Evolutionary conservation across 1,140 invertebrate genomes (phyloP).

Genomic region (Phocides pigmalion): DNA sequence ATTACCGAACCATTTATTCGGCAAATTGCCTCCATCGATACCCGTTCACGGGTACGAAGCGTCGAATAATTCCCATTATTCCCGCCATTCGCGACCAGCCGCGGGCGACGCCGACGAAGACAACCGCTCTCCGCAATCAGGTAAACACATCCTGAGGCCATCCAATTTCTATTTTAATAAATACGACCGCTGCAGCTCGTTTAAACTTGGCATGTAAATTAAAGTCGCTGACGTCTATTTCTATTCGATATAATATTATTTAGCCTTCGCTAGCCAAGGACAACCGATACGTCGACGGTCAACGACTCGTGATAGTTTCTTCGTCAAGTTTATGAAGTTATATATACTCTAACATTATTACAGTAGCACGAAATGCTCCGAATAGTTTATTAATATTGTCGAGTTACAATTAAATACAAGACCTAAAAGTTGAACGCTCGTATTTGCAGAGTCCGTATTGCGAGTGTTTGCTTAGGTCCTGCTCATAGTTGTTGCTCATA

Average conservation of each 20-base stretch:
- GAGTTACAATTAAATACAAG: slow-evolving; percentile 8
- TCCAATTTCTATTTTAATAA: slow-evolving; percentile 33
- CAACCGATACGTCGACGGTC: slow-evolving; percentile 15
- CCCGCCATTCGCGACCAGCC: slow-evolving; percentile 50
- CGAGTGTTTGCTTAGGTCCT: slow-evolving; percentile 20
- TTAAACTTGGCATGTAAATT: slow-evolving; percentile 27
- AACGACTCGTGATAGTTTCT: slow-evolving; percentile 17
- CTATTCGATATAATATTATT: slow-evolving; percentile 13
- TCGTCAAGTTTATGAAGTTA: slow-evolving; percentile 7
- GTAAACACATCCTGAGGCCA: slow-evolving; percentile 31
- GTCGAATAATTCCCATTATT: slow-evolving; percentile 68
- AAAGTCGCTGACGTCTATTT: slow-evolving; percentile 12
- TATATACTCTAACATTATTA: slow-evolving; percentile 5
- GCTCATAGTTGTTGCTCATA: slow-evolving; percentile 15
- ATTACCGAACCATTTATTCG: slow-evolving; percentile 62
- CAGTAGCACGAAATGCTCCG: slow-evolving; percentile 2
- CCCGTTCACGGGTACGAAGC: slow-evolving; percentile 50
- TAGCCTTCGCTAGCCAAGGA: slow-evolving; percentile 6
- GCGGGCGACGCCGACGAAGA: slow-evolving; percentile 53
- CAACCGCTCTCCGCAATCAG: slow-evolving; percentile 43
- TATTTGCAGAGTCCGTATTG: slow-evolving; percentile 6
- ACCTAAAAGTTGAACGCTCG: slow-evolving; percentile 26
- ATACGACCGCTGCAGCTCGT: slow-evolving; percentile 26
- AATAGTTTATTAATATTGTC: slow-evolving; percentile 23
- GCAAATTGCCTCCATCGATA: slow-evolving; percentile 70